A percentile compares a stretch with the other conserved stretches of the same genome.
These are phyloP conservation scores for Drosophila ercepeae DNA, from an alignment of 1,140 invertebrate genomes.

Conservation along the genomic window DNA sequence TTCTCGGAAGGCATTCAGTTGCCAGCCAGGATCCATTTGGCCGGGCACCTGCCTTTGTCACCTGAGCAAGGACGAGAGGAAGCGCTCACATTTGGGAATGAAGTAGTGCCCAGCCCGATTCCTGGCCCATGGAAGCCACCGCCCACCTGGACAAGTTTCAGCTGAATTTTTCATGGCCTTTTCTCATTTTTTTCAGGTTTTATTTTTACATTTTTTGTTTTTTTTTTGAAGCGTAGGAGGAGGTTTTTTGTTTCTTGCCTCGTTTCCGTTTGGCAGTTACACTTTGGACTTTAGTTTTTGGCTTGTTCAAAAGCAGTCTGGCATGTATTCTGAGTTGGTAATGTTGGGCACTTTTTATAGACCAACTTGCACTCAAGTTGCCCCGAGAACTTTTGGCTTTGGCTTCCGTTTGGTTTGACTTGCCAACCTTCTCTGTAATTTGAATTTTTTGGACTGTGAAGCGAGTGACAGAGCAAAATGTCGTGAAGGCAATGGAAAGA, in stretches of 20 bases:
- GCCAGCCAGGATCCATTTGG: constrained; percentile 37
- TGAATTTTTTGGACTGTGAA: constrained; percentile 78
- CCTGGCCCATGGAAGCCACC: constrained; percentile 10
- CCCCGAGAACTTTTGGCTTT: constrained; percentile 66
- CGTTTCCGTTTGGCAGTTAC: constrained; percentile 46
- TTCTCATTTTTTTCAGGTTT: neutral
- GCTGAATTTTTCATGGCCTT: constrained; percentile 47
- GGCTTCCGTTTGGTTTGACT: constrained; percentile 48
- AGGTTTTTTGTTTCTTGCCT: constrained; percentile 15
- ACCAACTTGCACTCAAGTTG: constrained; percentile 55
- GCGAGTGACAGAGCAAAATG: constrained; percentile 42
- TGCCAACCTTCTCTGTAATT: constrained; percentile 73
- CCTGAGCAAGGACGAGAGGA: constrained; percentile 35
- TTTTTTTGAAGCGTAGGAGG: neutral
- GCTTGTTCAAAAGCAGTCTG: constrained; percentile 25
- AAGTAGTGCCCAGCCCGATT: constrained; percentile 26
- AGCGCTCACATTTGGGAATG: constrained; percentile 29
- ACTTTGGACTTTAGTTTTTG: constrained; percentile 36
- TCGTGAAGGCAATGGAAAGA: constrained; percentile 32
- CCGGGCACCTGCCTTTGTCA: constrained; percentile 25
- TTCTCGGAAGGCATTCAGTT: constrained; percentile 31
- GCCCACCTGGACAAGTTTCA: constrained; percentile 45
- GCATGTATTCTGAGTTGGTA: constrained; percentile 46
- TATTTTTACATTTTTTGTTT: constrained; percentile 1
- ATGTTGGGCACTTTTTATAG: constrained; percentile 45